phyloP scores from a whole-genome alignment of 2,113 vertebrate species.

The Odocoileus hemionus region DNA sequence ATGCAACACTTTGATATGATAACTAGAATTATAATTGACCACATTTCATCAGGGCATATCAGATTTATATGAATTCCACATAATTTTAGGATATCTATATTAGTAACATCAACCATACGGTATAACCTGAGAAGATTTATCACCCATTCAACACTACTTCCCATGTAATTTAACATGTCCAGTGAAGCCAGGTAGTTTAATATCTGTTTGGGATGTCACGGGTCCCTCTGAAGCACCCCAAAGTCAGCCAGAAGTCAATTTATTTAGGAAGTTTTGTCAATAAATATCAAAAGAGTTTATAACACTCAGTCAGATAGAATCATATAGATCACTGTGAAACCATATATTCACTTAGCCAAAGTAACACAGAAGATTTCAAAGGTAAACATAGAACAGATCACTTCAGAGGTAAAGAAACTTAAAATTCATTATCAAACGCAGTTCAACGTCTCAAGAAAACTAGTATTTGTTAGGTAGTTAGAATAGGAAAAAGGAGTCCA shows the following conservation, averaged over 20 bases:
- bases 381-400: background rate
- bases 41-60: background rate
- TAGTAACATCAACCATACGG: background rate
- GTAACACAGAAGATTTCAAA: background rate
- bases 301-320: background rate
- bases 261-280: background rate
- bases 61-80: background rate
- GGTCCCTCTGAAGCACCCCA: background rate
- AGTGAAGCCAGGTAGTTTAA: background rate
- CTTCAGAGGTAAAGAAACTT: background rate
- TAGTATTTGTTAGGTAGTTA: background rate
- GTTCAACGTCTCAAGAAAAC: background rate
- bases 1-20: background rate
- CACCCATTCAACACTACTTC: too few relatives aligned
- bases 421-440: background rate
- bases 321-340: background rate
- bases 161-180: background rate
- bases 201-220: background rate
- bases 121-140: background rate
- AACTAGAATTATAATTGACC: background rate
- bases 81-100: background rate
- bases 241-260: background rate
- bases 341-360: background rate
- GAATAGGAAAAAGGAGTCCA: background rate
- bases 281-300: background rate